These are phyloP conservation scores for Invenusta paracnida DNA, from an alignment of 2,888 invertebrate species.

Conservation along the genomic window DNA sequence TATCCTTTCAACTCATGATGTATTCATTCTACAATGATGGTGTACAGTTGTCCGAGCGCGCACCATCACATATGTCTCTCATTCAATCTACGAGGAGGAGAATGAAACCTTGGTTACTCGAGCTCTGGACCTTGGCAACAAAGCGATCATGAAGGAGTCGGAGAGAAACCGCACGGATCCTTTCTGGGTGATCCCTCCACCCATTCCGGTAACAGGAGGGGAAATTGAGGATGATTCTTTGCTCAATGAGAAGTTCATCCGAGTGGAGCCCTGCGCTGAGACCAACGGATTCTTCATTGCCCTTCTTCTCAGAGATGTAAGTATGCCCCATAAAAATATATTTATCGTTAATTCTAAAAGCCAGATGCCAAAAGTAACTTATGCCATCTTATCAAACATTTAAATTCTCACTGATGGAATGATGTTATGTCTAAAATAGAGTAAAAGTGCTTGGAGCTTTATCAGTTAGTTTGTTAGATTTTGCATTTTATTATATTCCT, in stretches of 20 bases:
- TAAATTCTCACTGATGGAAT: too few species aligned
- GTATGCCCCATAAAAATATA: too few species aligned
- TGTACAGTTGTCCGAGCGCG: background rate
- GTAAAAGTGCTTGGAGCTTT: too few species aligned
- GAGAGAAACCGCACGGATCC: conserved; percentile 1
- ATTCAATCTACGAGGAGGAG: conserved; percentile 35
- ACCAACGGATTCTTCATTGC: conserved; percentile 35
- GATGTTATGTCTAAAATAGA: too few species aligned
- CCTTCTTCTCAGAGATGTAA: background rate
- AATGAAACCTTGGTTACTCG: background rate
- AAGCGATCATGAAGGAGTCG: conserved; percentile 34
- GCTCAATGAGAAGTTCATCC: background rate
- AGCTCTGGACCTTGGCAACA: conserved; percentile 21
- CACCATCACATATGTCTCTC: background rate
- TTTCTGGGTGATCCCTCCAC: conserved; percentile 20
- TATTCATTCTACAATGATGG: too few species aligned
- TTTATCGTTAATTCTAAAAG: too few species aligned
- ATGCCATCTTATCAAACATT: too few species aligned
- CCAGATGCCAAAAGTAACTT: too few species aligned
- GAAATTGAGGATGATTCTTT: background rate
- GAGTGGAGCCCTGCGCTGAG: conserved; percentile 17
- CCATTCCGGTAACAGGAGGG: background rate
- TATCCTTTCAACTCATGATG: too few species aligned
- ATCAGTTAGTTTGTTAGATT: too few species aligned
- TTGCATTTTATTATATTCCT: too few species aligned